Evolutionary conservation across 2,888 invertebrate species (phyloP).

Genomic region (Silvanus unidentatus): DNA sequence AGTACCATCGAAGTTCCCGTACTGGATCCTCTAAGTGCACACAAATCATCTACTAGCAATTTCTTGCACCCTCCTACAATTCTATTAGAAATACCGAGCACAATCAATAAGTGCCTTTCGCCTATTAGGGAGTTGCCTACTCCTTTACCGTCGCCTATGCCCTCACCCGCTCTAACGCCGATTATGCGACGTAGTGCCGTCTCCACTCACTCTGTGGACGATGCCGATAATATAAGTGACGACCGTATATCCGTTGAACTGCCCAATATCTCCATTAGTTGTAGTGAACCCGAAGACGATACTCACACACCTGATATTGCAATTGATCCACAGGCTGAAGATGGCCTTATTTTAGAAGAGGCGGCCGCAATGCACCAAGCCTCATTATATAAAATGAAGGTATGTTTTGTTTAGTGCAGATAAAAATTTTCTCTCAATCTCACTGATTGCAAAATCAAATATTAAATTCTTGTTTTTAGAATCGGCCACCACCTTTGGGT

Average conservation of each 20-base stretch:
- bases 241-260: conserved; percentile 48
- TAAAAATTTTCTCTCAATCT: neutral
- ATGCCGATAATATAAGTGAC: conserved; percentile 38
- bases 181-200: conserved; percentile 50
- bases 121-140: conserved; percentile 75
- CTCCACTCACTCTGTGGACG: conserved; percentile 49
- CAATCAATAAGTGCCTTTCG: conserved; percentile 70
- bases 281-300: conserved; percentile 39
- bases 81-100: conserved; percentile 68
- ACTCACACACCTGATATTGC: conserved; percentile 39
- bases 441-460: neutral
- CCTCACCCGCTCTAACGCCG: conserved; percentile 65
- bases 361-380: conserved; percentile 42
- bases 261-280: conserved; percentile 42
- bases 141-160: conserved; percentile 67
- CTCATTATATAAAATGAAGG: conserved; percentile 26
- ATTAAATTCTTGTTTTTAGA: conserved; percentile 47
- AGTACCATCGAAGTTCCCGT: conserved; percentile 57
- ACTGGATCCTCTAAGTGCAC: conserved; percentile 62
- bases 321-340: conserved; percentile 44
- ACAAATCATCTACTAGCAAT: conserved; percentile 56
- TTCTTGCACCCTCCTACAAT: conserved; percentile 69
- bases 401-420: too few species aligned
- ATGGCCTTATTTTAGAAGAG: conserved; percentile 44
- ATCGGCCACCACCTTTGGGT: conserved; percentile 50